A percentile compares a stretch with the other conserved stretches of the same genome.
Evolutionary conservation across 2,113 vertebrate genomes (phyloP).

Genomic region (Mustela lutreola): DNA sequence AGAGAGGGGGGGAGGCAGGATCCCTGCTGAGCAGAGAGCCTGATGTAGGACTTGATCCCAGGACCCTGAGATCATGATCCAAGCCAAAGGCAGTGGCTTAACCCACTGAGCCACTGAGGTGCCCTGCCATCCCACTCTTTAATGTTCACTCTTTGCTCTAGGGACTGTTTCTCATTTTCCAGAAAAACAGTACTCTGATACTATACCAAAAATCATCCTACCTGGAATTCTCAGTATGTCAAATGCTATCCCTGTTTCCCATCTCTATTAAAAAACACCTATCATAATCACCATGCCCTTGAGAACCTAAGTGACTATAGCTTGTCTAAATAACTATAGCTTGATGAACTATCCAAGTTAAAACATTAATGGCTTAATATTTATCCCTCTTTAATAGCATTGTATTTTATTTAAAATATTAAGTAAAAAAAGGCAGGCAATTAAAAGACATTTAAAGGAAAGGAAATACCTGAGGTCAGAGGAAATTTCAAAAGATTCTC

Average conservation of each 20-base stretch:
- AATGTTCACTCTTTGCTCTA: not conserved
- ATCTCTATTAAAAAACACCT: constrained; percentile 18
- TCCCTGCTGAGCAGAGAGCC: too few relatives aligned
- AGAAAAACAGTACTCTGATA: not conserved
- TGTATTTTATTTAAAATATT: not conserved
- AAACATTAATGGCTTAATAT: not conserved
- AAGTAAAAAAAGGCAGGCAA: not conserved
- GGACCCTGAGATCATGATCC: too few relatives aligned
- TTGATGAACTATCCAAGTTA: not conserved
- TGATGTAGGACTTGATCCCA: too few relatives aligned
- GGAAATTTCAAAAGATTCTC: not conserved
- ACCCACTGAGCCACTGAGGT: too few relatives aligned
- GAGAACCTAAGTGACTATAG: not conserved
- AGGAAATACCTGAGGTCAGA: not conserved
- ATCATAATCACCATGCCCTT: not conserved
- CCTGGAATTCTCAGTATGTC: not conserved
- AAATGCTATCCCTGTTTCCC: not conserved
- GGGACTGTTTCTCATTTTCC: not conserved
- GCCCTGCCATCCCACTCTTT: not conserved
- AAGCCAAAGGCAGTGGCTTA: too few relatives aligned
- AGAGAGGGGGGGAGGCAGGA: too few relatives aligned
- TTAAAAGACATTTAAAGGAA: not conserved
- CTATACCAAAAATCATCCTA: not conserved
- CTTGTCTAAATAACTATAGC: not conserved
- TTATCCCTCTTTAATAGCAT: not conserved